Evolutionary conservation across 2,113 vertebrate species (phyloP), one percentile per base, ranked within the genome.

Genomic region (Cavia porcellus): DNA sequence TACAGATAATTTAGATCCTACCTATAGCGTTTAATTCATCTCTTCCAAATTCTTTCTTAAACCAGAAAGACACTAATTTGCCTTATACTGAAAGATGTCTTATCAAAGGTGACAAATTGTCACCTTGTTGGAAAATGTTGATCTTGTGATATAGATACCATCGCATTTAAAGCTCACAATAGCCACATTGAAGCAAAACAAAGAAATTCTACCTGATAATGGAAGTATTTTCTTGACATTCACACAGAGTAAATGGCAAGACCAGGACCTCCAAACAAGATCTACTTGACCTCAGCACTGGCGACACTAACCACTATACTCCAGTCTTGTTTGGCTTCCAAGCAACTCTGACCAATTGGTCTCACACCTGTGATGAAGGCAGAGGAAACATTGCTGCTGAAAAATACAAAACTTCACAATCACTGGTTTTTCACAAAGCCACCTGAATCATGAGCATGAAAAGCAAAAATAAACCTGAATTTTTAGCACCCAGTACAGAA

Each of bases 31-130:
- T 95, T 84, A 91, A 75, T 24, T 62, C 20, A 89, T 86, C 22
- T 89, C 75, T 81, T 91, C 93, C 93, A 66, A 93, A 95, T 79
- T 94, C 42, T 96, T 50, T 77, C 62, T 95, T 93, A 66, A 94
- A 66, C 57, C 35, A 93, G 89, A 92, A 89, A 57, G 55, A 17
- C 20, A 57, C 17, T 19, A 57, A 19, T 57, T 57, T 52, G 45
- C 32, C 32, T 89, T 72, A 81, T 55, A 1, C 8, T 82, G 12
- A 92, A 98, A 75, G 50, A 19, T 79, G 32, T 45, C 38, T 42
- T 74, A 74, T 30, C 24, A 88, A 77, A 92, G 19, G 38, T 38
- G 38, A 77, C 15, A 95, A 86, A 13, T 28, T 80, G 28, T 95
- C 50, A 68, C 38, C 25, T 19, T 35, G 14, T 59, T 70, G 10